Conservation (phyloP, 2,888 invertebrate species). For the Brachyptera risi region DNA sequence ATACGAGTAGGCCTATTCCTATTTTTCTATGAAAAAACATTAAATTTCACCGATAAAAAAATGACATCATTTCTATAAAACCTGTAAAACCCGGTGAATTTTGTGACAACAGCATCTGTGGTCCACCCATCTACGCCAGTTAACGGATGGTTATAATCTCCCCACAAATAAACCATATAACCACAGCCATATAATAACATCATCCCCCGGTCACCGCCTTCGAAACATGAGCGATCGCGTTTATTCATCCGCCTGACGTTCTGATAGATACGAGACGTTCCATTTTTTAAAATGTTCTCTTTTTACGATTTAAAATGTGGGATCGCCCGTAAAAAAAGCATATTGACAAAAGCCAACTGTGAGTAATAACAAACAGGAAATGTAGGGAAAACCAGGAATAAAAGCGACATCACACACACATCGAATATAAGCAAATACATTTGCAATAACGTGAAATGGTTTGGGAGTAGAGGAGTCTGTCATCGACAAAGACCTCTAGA, state of each 20-base stretch:
- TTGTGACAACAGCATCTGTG: conserved; percentile 2
- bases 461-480: conserved; percentile 5
- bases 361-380: conserved; percentile 19
- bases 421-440: conserved; percentile 1
- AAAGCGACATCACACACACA: background rate
- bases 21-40: background rate
- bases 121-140: background rate
- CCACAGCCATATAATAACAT: background rate
- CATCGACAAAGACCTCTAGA: background rate
- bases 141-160: conserved; percentile 14
- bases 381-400: background rate
- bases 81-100: background rate
- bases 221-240: background rate
- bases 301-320: conserved; percentile 17
- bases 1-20: too few species aligned
- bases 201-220: background rate
- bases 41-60: conserved; percentile 15
- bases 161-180: conserved; percentile 20
- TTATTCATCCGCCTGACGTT: background rate
- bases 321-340: conserved; percentile 5
- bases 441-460: background rate
- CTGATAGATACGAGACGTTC: conserved; percentile 3
- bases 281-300: conserved; percentile 7
- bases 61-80: background rate
- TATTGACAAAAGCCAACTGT: conserved; percentile 12